These are phyloP conservation scores for Penaeus chinensis DNA, from an alignment of 1,140 invertebrate genomes.

Conservation along the genomic window DNA sequence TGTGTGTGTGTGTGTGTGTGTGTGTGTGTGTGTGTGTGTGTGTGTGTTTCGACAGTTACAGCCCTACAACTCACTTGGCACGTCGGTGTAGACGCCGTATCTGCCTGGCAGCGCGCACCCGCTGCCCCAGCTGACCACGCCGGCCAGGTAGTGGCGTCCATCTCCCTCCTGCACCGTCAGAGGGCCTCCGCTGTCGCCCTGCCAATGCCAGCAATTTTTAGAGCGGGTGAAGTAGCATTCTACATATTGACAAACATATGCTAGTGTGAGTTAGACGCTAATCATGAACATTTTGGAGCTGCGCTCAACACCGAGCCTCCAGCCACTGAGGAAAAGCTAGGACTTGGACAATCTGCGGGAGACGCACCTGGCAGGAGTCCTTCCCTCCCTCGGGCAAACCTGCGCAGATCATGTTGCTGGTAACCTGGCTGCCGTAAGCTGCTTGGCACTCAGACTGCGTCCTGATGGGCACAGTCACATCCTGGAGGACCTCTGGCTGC, in stretches of 20 bases:
- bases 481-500: neutral
- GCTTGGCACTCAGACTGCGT: neutral
- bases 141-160: neutral
- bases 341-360: too few relatives aligned
- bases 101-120: slow-evolving; percentile 69
- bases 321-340: too few relatives aligned
- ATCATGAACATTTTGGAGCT: too few relatives aligned
- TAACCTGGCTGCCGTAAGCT: slow-evolving; percentile 1
- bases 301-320: too few relatives aligned
- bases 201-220: neutral
- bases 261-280: too few relatives aligned
- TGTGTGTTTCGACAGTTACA: too few relatives aligned
- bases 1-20: too few relatives aligned
- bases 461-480: neutral
- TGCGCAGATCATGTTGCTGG: slow-evolving; percentile 40
- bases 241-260: too few relatives aligned
- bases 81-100: slow-evolving; percentile 79
- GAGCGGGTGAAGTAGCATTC: too few relatives aligned
- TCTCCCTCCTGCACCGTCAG: neutral
- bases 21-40: too few relatives aligned
- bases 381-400: slow-evolving; percentile 6
- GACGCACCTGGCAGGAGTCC: slow-evolving; percentile 38
- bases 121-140: slow-evolving; percentile 34
- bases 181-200: slow-evolving; percentile 38
- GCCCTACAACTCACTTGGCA: slow-evolving; percentile 65